Evolutionary conservation across 2,797 vertebrate genomes (phyloP), one percentile per base, ranked within the genome.

Genomic region (Lerista edwardsae): DNA sequence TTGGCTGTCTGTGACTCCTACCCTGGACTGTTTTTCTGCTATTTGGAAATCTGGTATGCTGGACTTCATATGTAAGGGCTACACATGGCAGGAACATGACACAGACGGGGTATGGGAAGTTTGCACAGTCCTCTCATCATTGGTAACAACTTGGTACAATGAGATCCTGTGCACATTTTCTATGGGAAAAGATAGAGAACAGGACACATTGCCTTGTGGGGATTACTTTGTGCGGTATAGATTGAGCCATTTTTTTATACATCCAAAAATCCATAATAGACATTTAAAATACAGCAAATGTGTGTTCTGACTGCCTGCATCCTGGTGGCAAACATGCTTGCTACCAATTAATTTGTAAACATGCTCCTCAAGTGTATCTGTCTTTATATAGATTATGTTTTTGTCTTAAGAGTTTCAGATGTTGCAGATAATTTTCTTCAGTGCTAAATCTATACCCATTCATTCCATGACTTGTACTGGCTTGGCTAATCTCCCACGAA

Each of bases 341-440:
- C 11, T 25, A 21, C 27, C 55, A 78, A 44, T 17, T 67, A 67
- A 67, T 72, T 15, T 59, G 8, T 61, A 15, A 78, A 62, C n/a
- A 9, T 62, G 47, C 64, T 27, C 17, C 11, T 25, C 73, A 62
- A 57, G 39, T 51, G 57, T 36, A 14, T 14, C 65, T 71, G 4
- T 55, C 10, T 36, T 47, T 31, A n/a, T 36, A 57, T 67, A 62
- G 83, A 85, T 84, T 79, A 4, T 75, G 0, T 83, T 29, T 57
- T 80, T 82, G 2, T 78, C 71, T 80, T n/a, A 17, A 82, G 57
- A 79, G 11, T 4, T 75, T 12, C 73, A 84, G 69, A 51, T 44
- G 2, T 11, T 88, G 65, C 59, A 69, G 62, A 64, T 59, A 39
- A 21, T 64, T 51, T 78, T 88, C 31, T 87, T 57, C 27, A 31